phyloP scores from a whole-genome alignment of 1,140 invertebrate species.

The Drosophila setifemur region DNA sequence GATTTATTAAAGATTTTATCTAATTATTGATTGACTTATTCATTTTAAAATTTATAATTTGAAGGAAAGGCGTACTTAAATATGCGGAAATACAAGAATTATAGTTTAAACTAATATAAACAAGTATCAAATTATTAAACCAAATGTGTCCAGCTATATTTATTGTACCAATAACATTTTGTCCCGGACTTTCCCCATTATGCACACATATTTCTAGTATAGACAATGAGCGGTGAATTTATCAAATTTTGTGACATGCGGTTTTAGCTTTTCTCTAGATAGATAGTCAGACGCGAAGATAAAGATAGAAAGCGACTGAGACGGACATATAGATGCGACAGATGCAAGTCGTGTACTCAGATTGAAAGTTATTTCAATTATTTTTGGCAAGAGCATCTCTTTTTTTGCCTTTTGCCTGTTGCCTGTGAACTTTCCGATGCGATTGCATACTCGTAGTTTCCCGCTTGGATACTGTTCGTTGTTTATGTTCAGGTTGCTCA shows the following conservation, averaged over 20 bases:
- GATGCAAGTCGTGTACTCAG: conserved; percentile 43
- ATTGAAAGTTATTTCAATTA: conserved; percentile 71
- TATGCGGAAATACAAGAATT: no score
- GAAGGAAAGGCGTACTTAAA: no score
- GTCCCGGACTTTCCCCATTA: neutral
- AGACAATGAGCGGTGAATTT: conserved; percentile 63
- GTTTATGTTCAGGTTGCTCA: conserved; percentile 44
- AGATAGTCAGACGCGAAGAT: conserved; percentile 14
- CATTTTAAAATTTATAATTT: no score
- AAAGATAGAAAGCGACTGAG: conserved; percentile 4
- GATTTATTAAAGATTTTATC: no score
- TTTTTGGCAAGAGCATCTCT: conserved; percentile 56
- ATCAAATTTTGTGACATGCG: conserved; percentile 74
- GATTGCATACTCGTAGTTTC: conserved; percentile 32
- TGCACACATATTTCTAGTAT: conserved; percentile 21
- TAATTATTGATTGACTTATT: no score
- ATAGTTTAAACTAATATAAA: no score
- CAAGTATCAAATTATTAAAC: no score
- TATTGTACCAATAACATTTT: neutral
- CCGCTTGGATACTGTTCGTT: conserved; percentile 34
- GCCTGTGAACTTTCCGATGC: conserved; percentile 46
- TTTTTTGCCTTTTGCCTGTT: no score
- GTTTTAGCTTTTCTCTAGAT: conserved; percentile 30
- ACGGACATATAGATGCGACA: conserved; percentile 1
- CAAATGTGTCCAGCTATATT: no score